Conservation (phyloP, 2,113 vertebrate species). For the Pteropus alecto region DNA sequence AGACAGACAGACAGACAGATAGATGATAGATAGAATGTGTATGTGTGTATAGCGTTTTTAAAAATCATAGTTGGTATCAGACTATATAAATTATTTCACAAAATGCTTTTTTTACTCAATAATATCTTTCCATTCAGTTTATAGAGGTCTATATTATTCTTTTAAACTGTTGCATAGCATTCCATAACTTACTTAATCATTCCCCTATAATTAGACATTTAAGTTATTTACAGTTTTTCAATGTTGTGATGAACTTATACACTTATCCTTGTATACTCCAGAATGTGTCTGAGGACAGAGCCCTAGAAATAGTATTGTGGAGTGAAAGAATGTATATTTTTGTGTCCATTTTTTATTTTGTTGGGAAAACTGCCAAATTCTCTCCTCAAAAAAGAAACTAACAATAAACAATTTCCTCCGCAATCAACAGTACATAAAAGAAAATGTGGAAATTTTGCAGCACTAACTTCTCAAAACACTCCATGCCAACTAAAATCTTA, state of each 20-base stretch:
- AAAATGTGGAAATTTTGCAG: background rate
- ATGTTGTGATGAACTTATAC: background rate
- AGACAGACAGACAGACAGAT: background rate
- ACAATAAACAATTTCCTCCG: background rate
- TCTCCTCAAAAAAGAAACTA: background rate
- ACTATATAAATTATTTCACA: background rate
- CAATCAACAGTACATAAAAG: background rate
- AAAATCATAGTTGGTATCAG: background rate
- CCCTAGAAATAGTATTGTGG: slow-evolving; percentile 6
- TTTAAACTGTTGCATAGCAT: background rate
- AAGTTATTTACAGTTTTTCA: background rate
- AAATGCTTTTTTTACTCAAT: background rate
- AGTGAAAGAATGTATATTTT: background rate
- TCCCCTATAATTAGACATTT: background rate
- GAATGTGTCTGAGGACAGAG: background rate
- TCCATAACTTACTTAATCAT: background rate
- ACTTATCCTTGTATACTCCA: background rate
- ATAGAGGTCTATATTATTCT: background rate
- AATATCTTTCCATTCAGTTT: background rate
- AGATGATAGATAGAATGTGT: background rate
- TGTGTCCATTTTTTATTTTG: slow-evolving; percentile 20
- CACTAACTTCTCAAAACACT: background rate
- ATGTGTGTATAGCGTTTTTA: background rate
- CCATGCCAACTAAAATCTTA: background rate
- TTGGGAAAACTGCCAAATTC: background rate